These are phyloP conservation scores for Dryadula phaetusa DNA, from an alignment of 2,888 invertebrate species.

Conservation along the genomic window DNA sequence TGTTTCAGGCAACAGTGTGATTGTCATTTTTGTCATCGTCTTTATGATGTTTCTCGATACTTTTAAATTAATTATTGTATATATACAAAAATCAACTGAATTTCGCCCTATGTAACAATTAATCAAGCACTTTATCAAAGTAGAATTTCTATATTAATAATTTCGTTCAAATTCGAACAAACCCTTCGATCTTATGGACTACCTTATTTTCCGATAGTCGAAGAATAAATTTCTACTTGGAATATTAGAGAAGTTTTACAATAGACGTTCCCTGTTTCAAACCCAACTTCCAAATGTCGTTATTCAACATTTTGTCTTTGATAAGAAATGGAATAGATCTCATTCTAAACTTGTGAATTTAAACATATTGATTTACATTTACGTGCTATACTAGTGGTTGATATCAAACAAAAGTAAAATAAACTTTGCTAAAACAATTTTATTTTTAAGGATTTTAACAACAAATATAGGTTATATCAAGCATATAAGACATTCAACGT, in stretches of 20 bases:
- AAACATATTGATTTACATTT: slow-evolving; percentile 34
- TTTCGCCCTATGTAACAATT: not conserved
- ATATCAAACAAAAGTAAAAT: no score
- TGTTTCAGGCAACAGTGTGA: no score
- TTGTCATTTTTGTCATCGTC: no score
- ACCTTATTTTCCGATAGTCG: slow-evolving; percentile 68
- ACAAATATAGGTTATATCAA: no score
- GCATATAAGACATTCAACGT: no score
- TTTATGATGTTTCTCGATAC: no score
- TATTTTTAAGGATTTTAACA: no score
- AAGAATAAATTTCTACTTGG: slow-evolving; percentile 75
- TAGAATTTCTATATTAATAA: slow-evolving; percentile 42
- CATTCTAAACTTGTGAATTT: slow-evolving; percentile 62
- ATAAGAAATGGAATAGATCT: slow-evolving; percentile 75
- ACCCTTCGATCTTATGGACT: slow-evolving; percentile 65
- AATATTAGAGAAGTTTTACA: slow-evolving; percentile 79
- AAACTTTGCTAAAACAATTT: no score
- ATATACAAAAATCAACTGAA: not conserved
- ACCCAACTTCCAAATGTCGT: slow-evolving; percentile 67
- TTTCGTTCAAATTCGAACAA: slow-evolving; percentile 66
- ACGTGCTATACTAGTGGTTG: slow-evolving; percentile 25
- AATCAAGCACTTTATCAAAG: slow-evolving; percentile 1
- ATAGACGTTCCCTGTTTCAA: slow-evolving; percentile 65
- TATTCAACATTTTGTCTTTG: slow-evolving; percentile 75
- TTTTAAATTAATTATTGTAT: no score